These are phyloP conservation scores for Allacma fusca DNA, from an alignment of 2,888 invertebrate genomes.

Conservation along the genomic window DNA sequence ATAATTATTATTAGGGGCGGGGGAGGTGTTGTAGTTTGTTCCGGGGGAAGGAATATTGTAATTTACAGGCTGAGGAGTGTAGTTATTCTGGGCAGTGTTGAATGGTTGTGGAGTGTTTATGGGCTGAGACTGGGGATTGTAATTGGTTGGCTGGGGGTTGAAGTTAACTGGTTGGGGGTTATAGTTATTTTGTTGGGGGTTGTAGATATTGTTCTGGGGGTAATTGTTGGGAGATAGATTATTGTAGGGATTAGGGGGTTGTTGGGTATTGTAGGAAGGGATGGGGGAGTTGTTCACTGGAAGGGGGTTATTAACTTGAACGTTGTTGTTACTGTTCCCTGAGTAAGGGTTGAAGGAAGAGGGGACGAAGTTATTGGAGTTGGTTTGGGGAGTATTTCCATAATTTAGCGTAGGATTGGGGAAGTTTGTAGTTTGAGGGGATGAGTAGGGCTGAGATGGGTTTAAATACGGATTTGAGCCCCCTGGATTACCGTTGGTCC, in stretches of 20 bases:
- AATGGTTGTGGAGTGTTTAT: too few species aligned
- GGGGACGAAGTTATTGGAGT: neutral
- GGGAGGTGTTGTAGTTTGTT: slow-evolving; percentile 8
- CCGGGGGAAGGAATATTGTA: neutral
- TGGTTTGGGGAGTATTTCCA: slow-evolving; percentile 31
- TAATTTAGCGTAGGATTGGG: slow-evolving; percentile 7
- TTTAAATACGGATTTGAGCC: slow-evolving; percentile 55
- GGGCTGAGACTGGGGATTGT: too few species aligned
- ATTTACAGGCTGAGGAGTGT: neutral
- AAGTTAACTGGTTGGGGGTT: too few species aligned
- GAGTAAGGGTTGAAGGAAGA: neutral
- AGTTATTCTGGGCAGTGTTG: neutral
- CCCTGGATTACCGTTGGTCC: slow-evolving; percentile 57
- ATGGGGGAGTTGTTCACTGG: neutral
- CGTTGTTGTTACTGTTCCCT: slow-evolving; percentile 1
- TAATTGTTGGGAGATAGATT: neutral
- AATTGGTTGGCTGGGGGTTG: too few species aligned
- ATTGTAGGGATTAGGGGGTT: neutral
- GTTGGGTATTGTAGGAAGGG: too few species aligned
- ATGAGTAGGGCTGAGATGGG: neutral
- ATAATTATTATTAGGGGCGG: slow-evolving; percentile 27
- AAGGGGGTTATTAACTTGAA: neutral
- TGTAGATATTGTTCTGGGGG: too few species aligned
- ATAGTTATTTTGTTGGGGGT: neutral
- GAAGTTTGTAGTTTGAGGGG: neutral